phyloP scores from a whole-genome alignment of 1,140 invertebrate species.

The Nasonia longicornis region DNA sequence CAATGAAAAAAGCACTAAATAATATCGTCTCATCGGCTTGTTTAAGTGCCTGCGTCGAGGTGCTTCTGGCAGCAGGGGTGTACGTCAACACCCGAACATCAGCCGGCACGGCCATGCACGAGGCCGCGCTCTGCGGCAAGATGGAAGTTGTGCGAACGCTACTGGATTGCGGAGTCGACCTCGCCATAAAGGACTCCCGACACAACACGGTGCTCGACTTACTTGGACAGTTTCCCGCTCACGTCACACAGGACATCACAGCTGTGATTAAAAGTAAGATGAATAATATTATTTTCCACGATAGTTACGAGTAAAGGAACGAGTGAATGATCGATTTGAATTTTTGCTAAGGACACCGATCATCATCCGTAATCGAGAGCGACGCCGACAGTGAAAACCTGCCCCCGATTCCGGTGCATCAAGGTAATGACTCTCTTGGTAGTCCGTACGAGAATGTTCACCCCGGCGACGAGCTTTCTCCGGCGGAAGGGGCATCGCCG shows the following conservation, averaged over 20 bases:
- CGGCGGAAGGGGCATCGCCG: conserved; percentile 70
- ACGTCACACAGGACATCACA: conserved; percentile 88
- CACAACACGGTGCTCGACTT: conserved; percentile 90
- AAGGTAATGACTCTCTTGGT: conserved; percentile 71
- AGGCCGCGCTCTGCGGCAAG: conserved; percentile 94
- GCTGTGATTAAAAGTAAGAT: conserved; percentile 86
- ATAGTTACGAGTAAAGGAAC: no score
- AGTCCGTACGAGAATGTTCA: conserved; percentile 78
- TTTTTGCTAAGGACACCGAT: conserved; percentile 60
- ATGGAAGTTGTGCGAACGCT: conserved; percentile 88
- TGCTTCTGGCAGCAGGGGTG: conserved; percentile 78
- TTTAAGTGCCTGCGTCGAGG: conserved; percentile 48
- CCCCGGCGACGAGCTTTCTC: conserved; percentile 69
- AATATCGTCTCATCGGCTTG: not conserved
- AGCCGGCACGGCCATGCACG: conserved; percentile 92
- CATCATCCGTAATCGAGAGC: conserved; percentile 68
- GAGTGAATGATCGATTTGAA: not conserved
- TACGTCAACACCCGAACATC: conserved; percentile 90
- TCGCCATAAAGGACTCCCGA: conserved; percentile 81
- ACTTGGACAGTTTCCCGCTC: conserved; percentile 86
- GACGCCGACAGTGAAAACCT: conserved; percentile 72
- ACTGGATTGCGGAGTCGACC: conserved; percentile 85
- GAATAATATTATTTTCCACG: not conserved
- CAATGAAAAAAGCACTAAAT: no score
- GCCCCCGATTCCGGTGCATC: conserved; percentile 72